phyloP scores from a whole-genome alignment of 2,113 vertebrate species.

The Macroglossus sobrinus region DNA sequence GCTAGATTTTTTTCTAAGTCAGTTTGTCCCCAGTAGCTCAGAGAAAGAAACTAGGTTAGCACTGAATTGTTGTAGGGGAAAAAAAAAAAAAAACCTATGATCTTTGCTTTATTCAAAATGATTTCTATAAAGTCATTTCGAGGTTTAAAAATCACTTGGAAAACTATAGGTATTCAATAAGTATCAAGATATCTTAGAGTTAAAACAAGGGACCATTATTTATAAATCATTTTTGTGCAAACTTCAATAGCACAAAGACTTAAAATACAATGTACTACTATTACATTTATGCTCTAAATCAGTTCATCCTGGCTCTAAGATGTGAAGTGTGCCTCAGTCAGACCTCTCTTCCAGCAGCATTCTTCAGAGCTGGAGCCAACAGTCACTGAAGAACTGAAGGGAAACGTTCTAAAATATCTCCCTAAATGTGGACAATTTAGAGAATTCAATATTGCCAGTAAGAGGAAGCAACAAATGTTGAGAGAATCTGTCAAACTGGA shows the following conservation, averaged over 20 bases:
- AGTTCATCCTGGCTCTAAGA: background rate
- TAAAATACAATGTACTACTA: background rate
- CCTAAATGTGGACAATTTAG: background rate
- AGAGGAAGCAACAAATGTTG: background rate
- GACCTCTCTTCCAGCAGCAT: background rate
- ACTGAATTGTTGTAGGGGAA: background rate
- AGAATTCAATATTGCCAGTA: background rate
- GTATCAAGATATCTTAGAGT: background rate
- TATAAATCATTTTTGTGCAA: slow-evolving; percentile 1
- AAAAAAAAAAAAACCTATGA: background rate
- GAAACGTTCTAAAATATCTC: background rate
- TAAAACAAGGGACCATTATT: slow-evolving; percentile 17
- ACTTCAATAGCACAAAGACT: background rate
- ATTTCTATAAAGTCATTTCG: slow-evolving; percentile 23
- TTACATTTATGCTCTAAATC: background rate
- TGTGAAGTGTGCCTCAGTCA: background rate
- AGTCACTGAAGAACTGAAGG: background rate
- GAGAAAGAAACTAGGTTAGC: slow-evolving; percentile 30
- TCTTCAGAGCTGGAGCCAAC: background rate
- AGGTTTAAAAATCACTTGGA: slow-evolving; percentile 1
- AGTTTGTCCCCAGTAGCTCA: background rate
- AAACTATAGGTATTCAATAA: background rate
- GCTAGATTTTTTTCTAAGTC: background rate
- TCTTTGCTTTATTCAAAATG: slow-evolving; percentile 20
- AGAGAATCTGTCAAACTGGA: background rate